phyloP scores from a whole-genome alignment of 1,140 invertebrate genomes.

The Drosophila dunni region DNA sequence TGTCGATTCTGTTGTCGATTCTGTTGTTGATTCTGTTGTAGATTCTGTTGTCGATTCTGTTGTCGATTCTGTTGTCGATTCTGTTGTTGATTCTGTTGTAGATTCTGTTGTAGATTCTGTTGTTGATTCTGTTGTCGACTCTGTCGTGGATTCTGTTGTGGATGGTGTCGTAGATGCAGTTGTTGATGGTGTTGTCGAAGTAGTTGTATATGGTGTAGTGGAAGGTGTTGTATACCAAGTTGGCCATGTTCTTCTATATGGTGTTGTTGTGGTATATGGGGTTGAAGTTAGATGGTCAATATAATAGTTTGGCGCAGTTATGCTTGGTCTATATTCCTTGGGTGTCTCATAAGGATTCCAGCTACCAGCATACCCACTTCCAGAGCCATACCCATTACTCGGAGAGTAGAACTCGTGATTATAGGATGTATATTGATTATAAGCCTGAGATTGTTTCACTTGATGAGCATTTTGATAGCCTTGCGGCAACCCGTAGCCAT shows the following conservation, averaged over 20 bases:
- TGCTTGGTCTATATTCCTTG: neutral
- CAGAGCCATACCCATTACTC: neutral
- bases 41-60: neutral
- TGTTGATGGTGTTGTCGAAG: neutral
- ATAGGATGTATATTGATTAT: slow-evolving; percentile 5
- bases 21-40: neutral
- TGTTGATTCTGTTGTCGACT: too few relatives aligned
- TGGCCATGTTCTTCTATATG: neutral
- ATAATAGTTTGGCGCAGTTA: neutral
- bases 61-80: neutral
- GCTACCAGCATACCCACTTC: neutral
- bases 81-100: neutral
- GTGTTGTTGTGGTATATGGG: neutral
- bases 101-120: neutral
- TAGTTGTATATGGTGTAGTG: neutral
- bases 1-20: neutral
- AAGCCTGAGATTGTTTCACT: neutral
- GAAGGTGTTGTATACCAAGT: neutral
- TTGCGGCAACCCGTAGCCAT: slow-evolving; percentile 1
- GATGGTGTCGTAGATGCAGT: neutral
- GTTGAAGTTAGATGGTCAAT: neutral
- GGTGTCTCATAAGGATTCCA: slow-evolving; percentile 8
- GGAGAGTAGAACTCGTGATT: neutral
- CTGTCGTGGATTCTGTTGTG: neutral
- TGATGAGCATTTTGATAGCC: neutral